Percentiles rank a stretch among this genome's conserved stretches.
Evolutionary conservation across 2,113 vertebrate species (phyloP).

Genomic region (Cavia porcellus): DNA sequence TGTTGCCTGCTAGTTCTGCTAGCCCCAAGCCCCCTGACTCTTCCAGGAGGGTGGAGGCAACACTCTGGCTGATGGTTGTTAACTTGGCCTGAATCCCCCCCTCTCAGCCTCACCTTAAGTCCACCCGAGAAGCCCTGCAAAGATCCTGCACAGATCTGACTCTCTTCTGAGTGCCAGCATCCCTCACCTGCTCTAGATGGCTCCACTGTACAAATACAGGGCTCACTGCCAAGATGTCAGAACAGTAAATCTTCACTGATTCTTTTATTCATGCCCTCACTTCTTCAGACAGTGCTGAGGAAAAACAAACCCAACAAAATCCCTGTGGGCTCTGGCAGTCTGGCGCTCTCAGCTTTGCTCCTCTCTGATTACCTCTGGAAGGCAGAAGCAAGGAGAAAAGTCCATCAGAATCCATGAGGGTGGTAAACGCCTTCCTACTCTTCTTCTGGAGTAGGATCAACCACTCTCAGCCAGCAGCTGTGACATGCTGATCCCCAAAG

Average conservation of each 20-base stretch:
- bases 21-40: not conserved
- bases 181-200: not conserved
- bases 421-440: not conserved
- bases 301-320: constrained; percentile 69
- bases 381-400: not conserved
- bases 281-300: constrained; percentile 46
- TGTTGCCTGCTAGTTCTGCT: not conserved
- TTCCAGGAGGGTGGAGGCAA: too few relatives aligned
- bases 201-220: constrained; percentile 32
- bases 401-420: fast-evolving
- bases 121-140: not conserved
- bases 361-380: not conserved
- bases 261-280: constrained; percentile 74
- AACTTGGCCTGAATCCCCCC: not conserved
- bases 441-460: not conserved
- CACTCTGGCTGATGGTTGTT: not conserved
- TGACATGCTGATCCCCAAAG: not conserved
- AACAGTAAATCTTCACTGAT: constrained; percentile 71
- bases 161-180: not conserved
- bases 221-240: not conserved
- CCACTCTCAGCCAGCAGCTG: not conserved
- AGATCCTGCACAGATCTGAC: not conserved
- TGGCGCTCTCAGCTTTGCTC: constrained; percentile 29
- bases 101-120: not conserved
- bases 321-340: not conserved